phyloP scores from a whole-genome alignment of 2,888 invertebrate genomes.

The Hydrotaea diabolus region DNA sequence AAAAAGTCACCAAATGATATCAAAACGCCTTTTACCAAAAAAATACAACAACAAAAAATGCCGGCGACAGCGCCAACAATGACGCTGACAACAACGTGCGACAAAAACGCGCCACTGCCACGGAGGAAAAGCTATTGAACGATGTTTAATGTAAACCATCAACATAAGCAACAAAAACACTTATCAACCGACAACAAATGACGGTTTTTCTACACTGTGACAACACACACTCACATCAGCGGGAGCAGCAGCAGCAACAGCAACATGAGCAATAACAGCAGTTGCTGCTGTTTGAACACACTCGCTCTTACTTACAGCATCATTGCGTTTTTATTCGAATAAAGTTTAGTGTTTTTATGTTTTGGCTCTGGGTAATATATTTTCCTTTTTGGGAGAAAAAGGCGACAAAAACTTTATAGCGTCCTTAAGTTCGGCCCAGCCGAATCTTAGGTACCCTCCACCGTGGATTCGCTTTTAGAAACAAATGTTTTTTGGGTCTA shows the following conservation, averaged over 20 bases:
- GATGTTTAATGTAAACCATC: constrained; percentile 44
- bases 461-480: too few relatives aligned
- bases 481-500: too few relatives aligned
- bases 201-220: constrained; percentile 17
- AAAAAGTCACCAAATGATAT: constrained; percentile 35
- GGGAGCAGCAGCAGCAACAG: not conserved
- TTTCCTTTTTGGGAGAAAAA: not conserved
- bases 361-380: not conserved
- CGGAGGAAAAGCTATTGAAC: not conserved
- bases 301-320: not conserved
- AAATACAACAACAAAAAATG: constrained; percentile 13
- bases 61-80: not conserved
- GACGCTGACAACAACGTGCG: not conserved
- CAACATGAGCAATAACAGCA: constrained; percentile 30
- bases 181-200: constrained; percentile 31
- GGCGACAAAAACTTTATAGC: not conserved
- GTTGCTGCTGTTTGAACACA: constrained; percentile 11
- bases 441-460: too few relatives aligned
- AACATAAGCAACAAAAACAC: constrained; percentile 28
- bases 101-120: constrained; percentile 13
- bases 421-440: too few relatives aligned
- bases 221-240: constrained; percentile 1
- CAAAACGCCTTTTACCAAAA: constrained; percentile 51
- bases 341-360: not conserved
- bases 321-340: not conserved